phyloP scores from a whole-genome alignment of 2,888 invertebrate species.

The Dryococelus australis region DNA sequence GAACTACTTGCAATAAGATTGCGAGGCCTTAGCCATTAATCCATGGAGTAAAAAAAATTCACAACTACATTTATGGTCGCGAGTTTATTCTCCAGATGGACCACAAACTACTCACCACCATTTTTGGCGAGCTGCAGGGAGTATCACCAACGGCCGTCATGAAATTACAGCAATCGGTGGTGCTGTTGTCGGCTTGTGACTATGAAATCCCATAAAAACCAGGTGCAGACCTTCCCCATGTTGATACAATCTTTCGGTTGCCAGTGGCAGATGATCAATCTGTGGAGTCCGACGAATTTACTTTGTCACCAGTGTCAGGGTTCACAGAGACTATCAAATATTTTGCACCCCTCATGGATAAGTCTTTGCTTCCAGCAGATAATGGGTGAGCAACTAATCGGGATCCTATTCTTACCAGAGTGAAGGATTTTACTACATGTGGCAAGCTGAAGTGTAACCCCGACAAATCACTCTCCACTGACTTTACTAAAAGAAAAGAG shows the following conservation, averaged over 20 bases:
- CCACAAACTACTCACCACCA: constrained; percentile 42
- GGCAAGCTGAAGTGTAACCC: constrained; percentile 36
- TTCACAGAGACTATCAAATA: background rate
- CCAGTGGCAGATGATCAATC: no score
- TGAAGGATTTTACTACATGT: constrained; percentile 22
- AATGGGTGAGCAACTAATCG: no score
- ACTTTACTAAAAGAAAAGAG: no score
- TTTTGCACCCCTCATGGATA: background rate
- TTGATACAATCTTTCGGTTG: background rate
- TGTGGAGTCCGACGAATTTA: background rate
- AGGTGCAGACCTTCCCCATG: background rate
- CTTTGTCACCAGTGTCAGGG: background rate
- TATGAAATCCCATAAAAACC: background rate
- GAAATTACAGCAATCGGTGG: constrained; percentile 22
- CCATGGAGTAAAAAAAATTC: background rate
- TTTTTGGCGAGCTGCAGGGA: constrained; percentile 37
- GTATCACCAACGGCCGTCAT: constrained; percentile 38
- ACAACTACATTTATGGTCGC: no score
- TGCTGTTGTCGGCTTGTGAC: background rate
- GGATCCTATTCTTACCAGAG: background rate
- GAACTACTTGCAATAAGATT: constrained; percentile 43
- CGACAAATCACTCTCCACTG: background rate
- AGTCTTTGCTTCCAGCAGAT: background rate
- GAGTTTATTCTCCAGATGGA: constrained; percentile 31
- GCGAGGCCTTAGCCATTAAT: constrained; percentile 39